Evolutionary conservation across 2,797 vertebrate genomes (phyloP).

Genomic region (Typhlichthys eigenmanni): DNA sequence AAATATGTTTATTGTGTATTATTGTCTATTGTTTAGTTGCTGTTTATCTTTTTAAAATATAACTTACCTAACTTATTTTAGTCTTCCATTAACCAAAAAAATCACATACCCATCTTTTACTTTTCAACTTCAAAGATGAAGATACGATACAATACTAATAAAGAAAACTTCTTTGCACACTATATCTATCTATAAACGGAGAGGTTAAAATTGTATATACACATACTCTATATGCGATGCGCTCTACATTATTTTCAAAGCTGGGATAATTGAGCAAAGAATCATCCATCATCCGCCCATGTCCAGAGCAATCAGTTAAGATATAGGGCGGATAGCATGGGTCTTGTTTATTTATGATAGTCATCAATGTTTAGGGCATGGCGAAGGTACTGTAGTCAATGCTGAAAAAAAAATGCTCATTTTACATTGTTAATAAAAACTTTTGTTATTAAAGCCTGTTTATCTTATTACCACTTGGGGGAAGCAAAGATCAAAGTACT

Average conservation of each 20-base stretch:
- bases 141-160: slow-evolving; percentile 72
- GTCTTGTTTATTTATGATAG: slow-evolving; percentile 80
- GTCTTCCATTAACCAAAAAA: slow-evolving; percentile 84
- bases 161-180: slow-evolving; percentile 75
- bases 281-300: slow-evolving; percentile 42
- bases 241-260: slow-evolving; percentile 75
- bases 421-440: slow-evolving; percentile 85
- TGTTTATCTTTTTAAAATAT: slow-evolving; percentile 64
- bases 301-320: slow-evolving; percentile 51
- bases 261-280: slow-evolving; percentile 67
- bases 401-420: slow-evolving; percentile 76
- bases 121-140: slow-evolving; percentile 75
- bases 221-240: slow-evolving; percentile 72
- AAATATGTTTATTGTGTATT: slow-evolving; percentile 58
- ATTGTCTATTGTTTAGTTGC: slow-evolving; percentile 58
- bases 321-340: slow-evolving; percentile 76
- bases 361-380: slow-evolving; percentile 85
- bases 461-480: slow-evolving; percentile 6
- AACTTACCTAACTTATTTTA: slow-evolving; percentile 70
- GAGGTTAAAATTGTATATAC: slow-evolving; percentile 75
- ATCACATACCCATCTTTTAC: slow-evolving; percentile 75
- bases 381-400: slow-evolving; percentile 81
- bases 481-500: background rate
- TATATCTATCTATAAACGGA: slow-evolving; percentile 72
- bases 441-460: slow-evolving; percentile 75